These are phyloP conservation scores for Sturnus vulgaris DNA, from an alignment of 2,113 vertebrate genomes.

Conservation along the genomic window DNA sequence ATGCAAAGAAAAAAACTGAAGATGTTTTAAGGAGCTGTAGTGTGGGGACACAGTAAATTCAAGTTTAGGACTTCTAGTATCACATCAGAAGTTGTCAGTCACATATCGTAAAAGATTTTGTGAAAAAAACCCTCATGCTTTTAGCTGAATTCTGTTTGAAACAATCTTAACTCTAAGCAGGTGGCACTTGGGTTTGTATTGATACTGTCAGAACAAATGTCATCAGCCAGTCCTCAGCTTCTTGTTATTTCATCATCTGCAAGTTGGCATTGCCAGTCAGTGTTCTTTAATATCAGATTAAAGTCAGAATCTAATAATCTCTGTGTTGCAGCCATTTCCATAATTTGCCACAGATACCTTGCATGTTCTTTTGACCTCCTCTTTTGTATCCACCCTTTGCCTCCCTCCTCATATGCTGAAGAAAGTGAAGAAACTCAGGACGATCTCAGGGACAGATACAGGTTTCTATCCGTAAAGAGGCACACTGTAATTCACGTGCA, in stretches of 20 bases:
- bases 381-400: background rate
- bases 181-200: background rate
- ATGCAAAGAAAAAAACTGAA: background rate
- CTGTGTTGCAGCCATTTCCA: background rate
- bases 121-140: background rate
- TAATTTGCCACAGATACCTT: background rate
- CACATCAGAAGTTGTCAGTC: background rate
- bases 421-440: background rate
- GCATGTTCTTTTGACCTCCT: background rate
- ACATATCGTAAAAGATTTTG: background rate
- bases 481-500: rapidly evolving
- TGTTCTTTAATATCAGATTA: background rate
- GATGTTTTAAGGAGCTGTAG: background rate
- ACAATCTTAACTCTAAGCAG: background rate
- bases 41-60: background rate
- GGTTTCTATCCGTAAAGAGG: background rate
- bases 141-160: background rate
- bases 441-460: rapidly evolving
- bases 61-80: background rate
- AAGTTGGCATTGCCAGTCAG: background rate
- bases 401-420: background rate
- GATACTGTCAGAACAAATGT: background rate
- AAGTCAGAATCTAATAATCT: background rate
- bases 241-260: background rate
- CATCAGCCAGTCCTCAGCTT: background rate